Conservation (phyloP, 1,140 invertebrate species). For the Arctopsyche grandis region DNA sequence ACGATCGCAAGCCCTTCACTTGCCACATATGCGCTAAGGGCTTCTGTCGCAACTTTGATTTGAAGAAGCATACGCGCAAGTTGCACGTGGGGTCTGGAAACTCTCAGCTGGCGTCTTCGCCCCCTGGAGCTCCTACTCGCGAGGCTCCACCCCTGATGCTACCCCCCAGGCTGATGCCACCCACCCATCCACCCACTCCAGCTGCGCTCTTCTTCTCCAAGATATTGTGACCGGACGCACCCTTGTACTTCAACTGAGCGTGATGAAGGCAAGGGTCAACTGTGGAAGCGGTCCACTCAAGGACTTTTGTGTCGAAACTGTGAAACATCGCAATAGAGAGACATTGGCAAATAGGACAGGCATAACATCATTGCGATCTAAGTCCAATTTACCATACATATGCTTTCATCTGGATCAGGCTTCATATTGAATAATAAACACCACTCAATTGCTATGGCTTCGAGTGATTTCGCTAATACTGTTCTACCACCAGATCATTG, state of each 20-base stretch:
- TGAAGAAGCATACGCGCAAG: slow-evolving; percentile 99
- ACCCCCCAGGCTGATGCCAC: slow-evolving; percentile 36
- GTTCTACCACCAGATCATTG: too few species aligned
- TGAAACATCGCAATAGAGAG: too few species aligned
- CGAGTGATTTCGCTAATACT: too few species aligned
- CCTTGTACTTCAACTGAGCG: slow-evolving; percentile 52
- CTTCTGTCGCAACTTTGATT: slow-evolving; percentile 98
- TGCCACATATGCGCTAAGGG: slow-evolving; percentile 96
- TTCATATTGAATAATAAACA: too few species aligned
- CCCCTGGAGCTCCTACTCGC: background rate
- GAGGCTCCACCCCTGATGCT: slow-evolving; percentile 27
- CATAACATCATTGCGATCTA: too few species aligned
- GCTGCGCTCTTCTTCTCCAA: slow-evolving; percentile 53
- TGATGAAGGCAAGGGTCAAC: slow-evolving; percentile 36
- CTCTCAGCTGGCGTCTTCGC: background rate
- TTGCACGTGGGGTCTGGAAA: slow-evolving; percentile 73
- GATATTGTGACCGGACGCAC: slow-evolving; percentile 53
- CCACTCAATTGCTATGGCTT: too few species aligned
- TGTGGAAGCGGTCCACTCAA: too few species aligned
- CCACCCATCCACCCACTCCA: slow-evolving; percentile 45
- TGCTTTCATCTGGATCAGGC: too few species aligned
- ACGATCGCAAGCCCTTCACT: slow-evolving; percentile 97
- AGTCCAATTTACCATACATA: too few species aligned
- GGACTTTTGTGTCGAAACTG: too few species aligned
- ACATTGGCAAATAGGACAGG: too few species aligned